These are phyloP conservation scores for Pseudomyrmex cubaensis DNA, from an alignment of 1,140 invertebrate genomes.

Conservation along the genomic window DNA sequence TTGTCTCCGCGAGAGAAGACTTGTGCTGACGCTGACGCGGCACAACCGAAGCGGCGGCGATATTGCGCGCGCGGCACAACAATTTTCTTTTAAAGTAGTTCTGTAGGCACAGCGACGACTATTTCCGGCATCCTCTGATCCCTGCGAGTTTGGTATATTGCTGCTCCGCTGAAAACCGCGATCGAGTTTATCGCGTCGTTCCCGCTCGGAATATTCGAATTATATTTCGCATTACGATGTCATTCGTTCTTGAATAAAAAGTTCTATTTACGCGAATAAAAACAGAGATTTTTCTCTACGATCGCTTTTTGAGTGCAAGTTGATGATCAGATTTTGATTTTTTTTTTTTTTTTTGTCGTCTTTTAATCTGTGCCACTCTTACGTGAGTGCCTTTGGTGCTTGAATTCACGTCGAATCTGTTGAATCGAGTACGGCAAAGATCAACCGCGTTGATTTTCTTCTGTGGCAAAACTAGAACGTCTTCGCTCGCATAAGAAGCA, in stretches of 20 bases:
- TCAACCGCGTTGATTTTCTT: constrained; percentile 32
- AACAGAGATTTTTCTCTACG: neutral
- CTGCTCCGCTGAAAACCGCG: constrained; percentile 15
- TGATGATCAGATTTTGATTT: constrained; percentile 2
- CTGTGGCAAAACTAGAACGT: constrained; percentile 2
- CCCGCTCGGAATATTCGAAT: neutral
- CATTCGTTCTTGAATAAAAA: no score
- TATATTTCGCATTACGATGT: neutral
- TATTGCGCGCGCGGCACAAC: neutral
- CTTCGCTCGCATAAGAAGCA: constrained; percentile 26
- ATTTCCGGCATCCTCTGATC: constrained; percentile 18
- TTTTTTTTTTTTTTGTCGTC: neutral
- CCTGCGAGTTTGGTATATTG: neutral
- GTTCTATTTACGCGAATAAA: neutral
- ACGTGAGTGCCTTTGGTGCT: neutral
- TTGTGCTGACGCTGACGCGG: neutral
- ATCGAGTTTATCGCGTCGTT: constrained; percentile 9
- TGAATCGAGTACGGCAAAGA: constrained; percentile 5
- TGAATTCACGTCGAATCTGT: constrained; percentile 14
- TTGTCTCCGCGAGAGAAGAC: neutral
- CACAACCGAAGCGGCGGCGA: neutral
- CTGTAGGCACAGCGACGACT: neutral
- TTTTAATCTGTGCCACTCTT: neutral
- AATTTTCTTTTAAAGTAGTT: neutral
- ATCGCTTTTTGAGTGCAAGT: neutral